Base-by-base conservation (phyloP, 2,888 invertebrate genomes). In the Leucozona laternaria region DNA sequence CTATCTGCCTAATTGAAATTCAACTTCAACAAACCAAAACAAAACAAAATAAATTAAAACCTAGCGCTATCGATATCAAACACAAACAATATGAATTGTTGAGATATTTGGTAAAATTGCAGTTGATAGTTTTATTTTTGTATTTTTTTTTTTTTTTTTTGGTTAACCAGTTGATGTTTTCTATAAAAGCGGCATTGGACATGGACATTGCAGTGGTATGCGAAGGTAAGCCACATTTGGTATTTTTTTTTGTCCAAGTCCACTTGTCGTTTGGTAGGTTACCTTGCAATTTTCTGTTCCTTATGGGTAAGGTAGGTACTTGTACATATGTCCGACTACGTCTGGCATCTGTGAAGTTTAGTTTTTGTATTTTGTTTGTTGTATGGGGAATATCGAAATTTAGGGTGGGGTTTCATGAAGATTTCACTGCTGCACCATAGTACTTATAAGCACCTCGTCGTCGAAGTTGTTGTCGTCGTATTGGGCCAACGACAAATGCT, bases 241-340 rank as follows among this genome's bases (percentile, higher is more conserved):
- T 45, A 43, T 71, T 64, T 57, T 37, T 58, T 37, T 64, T 43
- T 62, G n/a, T 62, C n/a, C 40, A 76, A 34, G 48, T 72, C 55
- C 80, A 62, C 48, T 76, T 76, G 76, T 75, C 66, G 58, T 48
- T 57, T 62, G 55, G 68, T 70, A 25, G 15, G 34, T 68, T 70
- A 62, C 80, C 70, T 81, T 81, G 76, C 70, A 62, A 28, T 76
- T 78, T 34, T 64, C 43, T 50, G 45, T 79, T 81, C 76, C 80
- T 70, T 70, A 64, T 81, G 76, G 76, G 28, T 43, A 50, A 25
- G 31, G 31, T 25, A 66, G 48, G 53, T 45, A 60, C 50, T 25
- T 22, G 11, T 40, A 20, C 66, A 15, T 40, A 22, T 64, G 40
- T 40, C 57, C 50, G 37, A 76, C n/a, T n/a, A n/a, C 6, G 34